Evolutionary conservation across 2,888 invertebrate genomes (phyloP).

Genomic region (Balanococcus diminutus): DNA sequence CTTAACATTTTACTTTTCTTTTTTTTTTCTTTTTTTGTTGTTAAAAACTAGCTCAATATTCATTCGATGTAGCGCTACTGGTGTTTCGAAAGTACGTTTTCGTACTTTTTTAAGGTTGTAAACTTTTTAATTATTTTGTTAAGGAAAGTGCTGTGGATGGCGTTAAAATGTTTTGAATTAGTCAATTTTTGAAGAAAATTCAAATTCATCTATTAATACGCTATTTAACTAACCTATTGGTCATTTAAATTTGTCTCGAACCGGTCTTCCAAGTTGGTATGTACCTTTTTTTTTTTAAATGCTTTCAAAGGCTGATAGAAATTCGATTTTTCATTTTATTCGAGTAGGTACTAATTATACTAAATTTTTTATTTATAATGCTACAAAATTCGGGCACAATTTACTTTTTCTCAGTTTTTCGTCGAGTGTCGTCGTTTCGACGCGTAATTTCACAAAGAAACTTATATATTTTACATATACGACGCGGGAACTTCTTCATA

Average conservation of each 20-base stretch:
- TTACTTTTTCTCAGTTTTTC: background rate
- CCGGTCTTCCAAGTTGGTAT: conserved; percentile 18
- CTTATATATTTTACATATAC: background rate
- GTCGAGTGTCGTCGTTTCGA: background rate
- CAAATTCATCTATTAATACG: background rate
- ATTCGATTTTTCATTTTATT: background rate
- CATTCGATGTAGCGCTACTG: background rate
- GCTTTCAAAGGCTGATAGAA: conserved; percentile 11
- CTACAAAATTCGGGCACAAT: conserved; percentile 16
- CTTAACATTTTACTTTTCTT: background rate
- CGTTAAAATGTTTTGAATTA: background rate
- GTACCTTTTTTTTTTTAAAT: background rate
- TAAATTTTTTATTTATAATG: background rate
- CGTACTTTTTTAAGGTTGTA: background rate
- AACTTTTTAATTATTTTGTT: background rate
- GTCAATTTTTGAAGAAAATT: background rate
- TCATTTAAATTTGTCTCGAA: background rate
- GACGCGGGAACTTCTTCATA: background rate
- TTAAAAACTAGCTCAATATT: background rate
- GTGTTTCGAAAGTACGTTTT: background rate
- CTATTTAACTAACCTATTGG: no score
- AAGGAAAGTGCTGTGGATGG: background rate
- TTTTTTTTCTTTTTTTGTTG: no score
- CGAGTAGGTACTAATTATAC: background rate
- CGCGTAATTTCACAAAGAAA: background rate